A percentile compares a stretch with the other conserved stretches of the same genome.
These are phyloP conservation scores for Vespertilio murinus DNA, from an alignment of 2,797 vertebrate species.

Conservation along the genomic window DNA sequence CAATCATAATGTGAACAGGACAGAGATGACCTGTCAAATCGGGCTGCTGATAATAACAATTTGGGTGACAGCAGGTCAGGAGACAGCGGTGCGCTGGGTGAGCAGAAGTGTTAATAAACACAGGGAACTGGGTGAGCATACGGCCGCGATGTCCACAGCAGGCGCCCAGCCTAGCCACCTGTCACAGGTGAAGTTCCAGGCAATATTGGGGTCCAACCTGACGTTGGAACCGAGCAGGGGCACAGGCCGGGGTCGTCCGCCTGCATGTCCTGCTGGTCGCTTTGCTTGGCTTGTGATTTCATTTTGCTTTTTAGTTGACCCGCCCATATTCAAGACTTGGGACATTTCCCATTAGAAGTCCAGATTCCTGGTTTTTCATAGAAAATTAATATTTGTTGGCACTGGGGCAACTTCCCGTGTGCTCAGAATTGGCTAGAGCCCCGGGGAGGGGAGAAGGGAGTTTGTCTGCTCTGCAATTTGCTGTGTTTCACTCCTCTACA, in stretches of 20 bases:
- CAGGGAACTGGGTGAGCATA: rapidly evolving
- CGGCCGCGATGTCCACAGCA: rapidly evolving
- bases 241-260: rapidly evolving
- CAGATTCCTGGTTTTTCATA: neutral
- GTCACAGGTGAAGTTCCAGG: neutral
- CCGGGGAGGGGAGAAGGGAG: rapidly evolving
- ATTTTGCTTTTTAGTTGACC: neutral
- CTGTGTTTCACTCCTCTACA: rapidly evolving
- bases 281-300: neutral
- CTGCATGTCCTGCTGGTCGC: neutral
- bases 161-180: rapidly evolving
- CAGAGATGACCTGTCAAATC: neutral
- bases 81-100: neutral
- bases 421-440: rapidly evolving
- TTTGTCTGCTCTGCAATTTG: rapidly evolving
- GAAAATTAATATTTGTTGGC: neutral
- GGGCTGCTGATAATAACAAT: rapidly evolving
- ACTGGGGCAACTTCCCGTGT: rapidly evolving
- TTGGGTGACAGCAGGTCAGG: neutral
- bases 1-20: too few relatives aligned
- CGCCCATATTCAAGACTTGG: neutral
- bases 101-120: neutral
- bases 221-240: rapidly evolving
- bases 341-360: neutral
- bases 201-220: rapidly evolving